These are phyloP conservation scores for Leptopilina drosophilae DNA, from an alignment of 2,888 invertebrate species.

Conservation along the genomic window DNA sequence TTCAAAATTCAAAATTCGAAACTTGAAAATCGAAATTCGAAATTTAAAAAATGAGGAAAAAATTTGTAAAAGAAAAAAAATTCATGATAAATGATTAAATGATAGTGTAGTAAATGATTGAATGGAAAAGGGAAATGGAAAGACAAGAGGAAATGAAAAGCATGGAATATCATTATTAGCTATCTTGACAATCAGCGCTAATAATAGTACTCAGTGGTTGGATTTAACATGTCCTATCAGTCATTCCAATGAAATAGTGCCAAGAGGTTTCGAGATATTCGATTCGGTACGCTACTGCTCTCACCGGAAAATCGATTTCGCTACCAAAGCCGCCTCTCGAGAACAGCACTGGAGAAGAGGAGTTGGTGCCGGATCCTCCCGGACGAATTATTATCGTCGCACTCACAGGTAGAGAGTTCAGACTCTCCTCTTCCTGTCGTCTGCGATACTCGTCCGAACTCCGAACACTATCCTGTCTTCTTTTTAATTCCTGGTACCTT, in stretches of 20 bases:
- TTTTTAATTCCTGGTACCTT: constrained; percentile 34
- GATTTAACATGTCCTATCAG: constrained; percentile 31
- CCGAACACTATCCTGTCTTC: not conserved
- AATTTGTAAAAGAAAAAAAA: no score
- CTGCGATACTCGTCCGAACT: constrained; percentile 41
- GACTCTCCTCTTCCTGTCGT: constrained; percentile 52
- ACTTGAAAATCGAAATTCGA: no score
- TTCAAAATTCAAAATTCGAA: no score
- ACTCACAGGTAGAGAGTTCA: constrained; percentile 65
- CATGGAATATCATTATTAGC: not conserved
- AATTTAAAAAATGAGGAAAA: no score
- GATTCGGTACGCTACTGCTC: constrained; percentile 45
- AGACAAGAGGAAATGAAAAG: not conserved
- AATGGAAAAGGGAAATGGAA: not conserved
- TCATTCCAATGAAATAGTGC: constrained; percentile 34
- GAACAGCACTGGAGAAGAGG: constrained; percentile 39
- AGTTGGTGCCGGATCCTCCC: constrained; percentile 41
- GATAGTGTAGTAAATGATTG: no score
- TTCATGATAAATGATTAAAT: no score
- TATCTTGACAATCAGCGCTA: constrained; percentile 28
- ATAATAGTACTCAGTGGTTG: constrained; percentile 18
- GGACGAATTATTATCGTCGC: constrained; percentile 67
- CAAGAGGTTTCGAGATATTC: constrained; percentile 39
- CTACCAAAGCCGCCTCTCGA: constrained; percentile 55
- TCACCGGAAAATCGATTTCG: constrained; percentile 66